Conservation (phyloP, 2,888 invertebrate genomes). For the Parnassius glacialis region DNA sequence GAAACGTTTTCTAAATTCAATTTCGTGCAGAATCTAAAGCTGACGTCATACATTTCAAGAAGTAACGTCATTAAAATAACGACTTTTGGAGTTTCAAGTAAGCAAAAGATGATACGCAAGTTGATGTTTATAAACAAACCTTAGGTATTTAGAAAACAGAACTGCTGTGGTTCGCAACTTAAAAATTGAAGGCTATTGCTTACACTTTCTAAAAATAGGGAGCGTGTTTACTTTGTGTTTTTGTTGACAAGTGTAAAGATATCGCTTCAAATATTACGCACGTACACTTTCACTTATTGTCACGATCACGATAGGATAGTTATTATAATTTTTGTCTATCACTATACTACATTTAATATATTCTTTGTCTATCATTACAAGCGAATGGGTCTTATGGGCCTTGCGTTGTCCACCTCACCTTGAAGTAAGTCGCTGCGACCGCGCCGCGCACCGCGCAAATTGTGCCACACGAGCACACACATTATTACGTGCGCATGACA, state of each 20-base stretch:
- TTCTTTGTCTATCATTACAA: slow-evolving; percentile 22
- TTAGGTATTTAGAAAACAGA: not conserved
- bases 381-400: slow-evolving; percentile 69
- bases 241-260: slow-evolving; percentile 20
- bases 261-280: slow-evolving; percentile 27
- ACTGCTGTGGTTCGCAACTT: not conserved
- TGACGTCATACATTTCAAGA: slow-evolving; percentile 1
- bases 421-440: slow-evolving; percentile 48
- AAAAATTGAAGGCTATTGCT: not conserved
- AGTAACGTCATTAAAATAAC: not conserved
- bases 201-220: not conserved
- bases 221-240: not conserved
- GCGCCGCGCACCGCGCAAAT: slow-evolving; percentile 33
- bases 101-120: not conserved
- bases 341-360: no score
- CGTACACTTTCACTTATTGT: slow-evolving; percentile 59
- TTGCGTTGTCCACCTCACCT: slow-evolving; percentile 61
- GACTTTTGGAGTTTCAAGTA: not conserved
- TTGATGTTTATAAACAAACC: slow-evolving; percentile 12
- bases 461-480: slow-evolving; percentile 28
- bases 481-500: slow-evolving; percentile 36
- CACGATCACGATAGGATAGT: slow-evolving; percentile 34
- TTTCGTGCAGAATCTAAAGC: not conserved
- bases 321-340: no score
- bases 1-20: slow-evolving; percentile 44